Conservation (phyloP, 2,888 invertebrate genomes). For the Zaprionus lineosus region DNA sequence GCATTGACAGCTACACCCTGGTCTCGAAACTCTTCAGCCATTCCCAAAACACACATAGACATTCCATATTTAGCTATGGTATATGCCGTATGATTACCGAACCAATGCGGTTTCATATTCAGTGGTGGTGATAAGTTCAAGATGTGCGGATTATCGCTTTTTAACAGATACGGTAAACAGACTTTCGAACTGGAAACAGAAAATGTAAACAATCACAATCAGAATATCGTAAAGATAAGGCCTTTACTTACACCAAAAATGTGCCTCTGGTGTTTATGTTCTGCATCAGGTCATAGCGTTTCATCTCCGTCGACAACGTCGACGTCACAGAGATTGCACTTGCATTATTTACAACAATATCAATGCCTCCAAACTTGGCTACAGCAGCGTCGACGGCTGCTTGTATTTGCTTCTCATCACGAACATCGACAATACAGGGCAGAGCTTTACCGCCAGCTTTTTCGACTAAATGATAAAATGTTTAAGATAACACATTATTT, state of each 20-base stretch:
- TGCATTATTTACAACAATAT: constrained; percentile 97
- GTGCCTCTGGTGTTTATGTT: constrained; percentile 97
- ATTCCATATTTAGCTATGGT: constrained; percentile 99
- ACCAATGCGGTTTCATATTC: constrained; percentile 93
- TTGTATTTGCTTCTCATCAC: constrained; percentile 88
- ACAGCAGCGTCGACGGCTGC: constrained; percentile 87
- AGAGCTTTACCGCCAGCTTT: constrained; percentile 90
- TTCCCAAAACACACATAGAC: constrained; percentile 99
- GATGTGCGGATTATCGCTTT: constrained; percentile 95
- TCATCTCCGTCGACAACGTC: constrained; percentile 94
- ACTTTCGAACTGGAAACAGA: constrained; percentile 93
- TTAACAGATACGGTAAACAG: constrained; percentile 93
- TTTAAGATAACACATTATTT: constrained; percentile 13
- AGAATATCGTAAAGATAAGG: neutral
- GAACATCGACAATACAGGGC: constrained; percentile 91
- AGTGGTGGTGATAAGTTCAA: constrained; percentile 97
- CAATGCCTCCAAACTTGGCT: constrained; percentile 95
- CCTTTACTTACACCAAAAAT: constrained; percentile 90
- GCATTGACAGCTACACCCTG: constrained; percentile 96
- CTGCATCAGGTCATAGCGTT: constrained; percentile 98
- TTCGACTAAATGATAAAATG: constrained; percentile 86
- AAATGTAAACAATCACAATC: neutral
- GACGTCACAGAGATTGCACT: constrained; percentile 94
- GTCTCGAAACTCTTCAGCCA: constrained; percentile 94
- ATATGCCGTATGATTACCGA: constrained; percentile 94